Evolutionary conservation across 2,888 invertebrate genomes (phyloP), one percentile per base, ranked within the genome.

Genomic region (Agriotes lineatus): DNA sequence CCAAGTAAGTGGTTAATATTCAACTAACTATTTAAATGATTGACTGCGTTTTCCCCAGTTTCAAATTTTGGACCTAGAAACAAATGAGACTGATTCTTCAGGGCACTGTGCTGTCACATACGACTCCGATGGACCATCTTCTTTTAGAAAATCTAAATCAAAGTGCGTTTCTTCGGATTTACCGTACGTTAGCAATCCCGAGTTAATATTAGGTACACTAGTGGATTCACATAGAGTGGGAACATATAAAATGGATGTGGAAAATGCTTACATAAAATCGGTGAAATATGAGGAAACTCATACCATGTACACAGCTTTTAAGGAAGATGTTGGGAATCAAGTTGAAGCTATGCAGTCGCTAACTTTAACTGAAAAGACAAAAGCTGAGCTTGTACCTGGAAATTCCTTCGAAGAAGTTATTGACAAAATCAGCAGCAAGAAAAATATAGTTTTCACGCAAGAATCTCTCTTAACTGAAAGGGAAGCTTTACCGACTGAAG

Each of bases 71-170:
- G 89, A 89, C 48, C 87, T 86, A 10, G 87, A 88, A 72, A 82
- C 82, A 50, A 85, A 85, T 48, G 94, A 96, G 85, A 88, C 88
- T 0, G 96, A 96, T 82, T 87, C 92, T 0, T 93, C 94, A 0
- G 96, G 96, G 0, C 81, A 85, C 22, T 96, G 96, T 79, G 84
- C 85, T 2, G 90, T 90, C 0, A 83, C 85, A 0, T 96, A 96
- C 80, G 86, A 87, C 10, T 86, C 88, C 0, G 77, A 86, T 4
- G 88, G 89, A 0, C 84, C 89, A 0, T 85, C 85, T 4, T 85
- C 85, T 2, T 85, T 93, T 48, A 85, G 87, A 37, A 95, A 96
- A 84, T 87, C 85, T 4, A 96, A 96, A 85, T 85, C 85, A 5
- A 79, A 82, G 39, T 90, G 90, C 76, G 37, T 79, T 9, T 81